Percentiles rank a stretch among this genome's conserved stretches.
These are phyloP conservation scores for Pandemis corylana DNA, from an alignment of 2,888 invertebrate genomes.

Conservation along the genomic window DNA sequence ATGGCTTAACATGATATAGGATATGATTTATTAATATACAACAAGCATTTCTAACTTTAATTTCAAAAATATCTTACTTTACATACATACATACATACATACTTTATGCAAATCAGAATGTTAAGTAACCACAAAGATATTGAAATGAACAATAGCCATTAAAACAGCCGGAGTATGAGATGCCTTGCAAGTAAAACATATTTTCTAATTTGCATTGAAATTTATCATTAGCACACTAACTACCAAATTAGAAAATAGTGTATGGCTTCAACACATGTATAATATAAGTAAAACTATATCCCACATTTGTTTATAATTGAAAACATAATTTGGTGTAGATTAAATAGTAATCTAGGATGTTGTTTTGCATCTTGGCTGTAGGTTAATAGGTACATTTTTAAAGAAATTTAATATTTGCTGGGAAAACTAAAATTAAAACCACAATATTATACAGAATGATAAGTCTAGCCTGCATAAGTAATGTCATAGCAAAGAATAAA, in stretches of 20 bases:
- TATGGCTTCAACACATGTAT: background rate
- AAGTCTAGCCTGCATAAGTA: too few relatives aligned
- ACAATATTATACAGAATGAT: too few relatives aligned
- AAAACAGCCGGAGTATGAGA: background rate
- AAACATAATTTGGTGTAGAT: background rate
- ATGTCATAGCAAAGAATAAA: too few relatives aligned
- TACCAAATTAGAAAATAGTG: background rate
- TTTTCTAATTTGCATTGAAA: conserved; percentile 2
- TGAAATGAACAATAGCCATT: background rate
- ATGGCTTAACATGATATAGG: background rate
- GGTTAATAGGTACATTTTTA: background rate
- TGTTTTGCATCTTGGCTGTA: background rate
- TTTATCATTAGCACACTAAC: background rate
- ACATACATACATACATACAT: too few relatives aligned
- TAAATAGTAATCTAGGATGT: background rate
- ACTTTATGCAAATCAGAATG: too few relatives aligned
- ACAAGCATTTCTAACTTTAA: background rate
- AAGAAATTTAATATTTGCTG: too few relatives aligned
- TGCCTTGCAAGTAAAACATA: background rate
- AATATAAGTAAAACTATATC: background rate
- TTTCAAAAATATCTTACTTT: too few relatives aligned
- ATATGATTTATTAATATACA: background rate
- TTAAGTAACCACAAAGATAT: background rate
- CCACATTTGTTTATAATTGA: background rate
- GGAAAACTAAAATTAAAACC: too few relatives aligned